phyloP scores from a whole-genome alignment of 2,113 vertebrate species.

The Sminthopsis crassicaudata region DNA sequence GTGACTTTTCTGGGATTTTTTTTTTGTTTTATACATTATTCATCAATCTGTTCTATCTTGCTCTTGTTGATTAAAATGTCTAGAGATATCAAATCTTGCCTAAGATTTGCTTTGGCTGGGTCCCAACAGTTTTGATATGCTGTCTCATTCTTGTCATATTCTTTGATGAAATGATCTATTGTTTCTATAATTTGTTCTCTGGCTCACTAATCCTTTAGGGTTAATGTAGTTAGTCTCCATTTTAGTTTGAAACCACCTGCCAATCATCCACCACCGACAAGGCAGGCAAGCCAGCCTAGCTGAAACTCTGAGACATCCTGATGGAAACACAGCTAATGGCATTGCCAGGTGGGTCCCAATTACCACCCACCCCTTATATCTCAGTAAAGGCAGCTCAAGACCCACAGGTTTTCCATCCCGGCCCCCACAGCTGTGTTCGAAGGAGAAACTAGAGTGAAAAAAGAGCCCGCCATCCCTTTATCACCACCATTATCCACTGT shows the following conservation, averaged over 20 bases:
- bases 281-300: neutral
- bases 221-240: neutral
- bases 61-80: neutral
- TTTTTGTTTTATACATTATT: neutral
- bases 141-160: neutral
- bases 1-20: neutral
- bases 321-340: neutral
- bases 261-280: neutral
- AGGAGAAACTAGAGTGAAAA: too few species aligned
- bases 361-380: too few species aligned
- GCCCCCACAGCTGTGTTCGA: too few species aligned
- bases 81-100: neutral
- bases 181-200: neutral
- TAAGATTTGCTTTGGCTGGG: neutral
- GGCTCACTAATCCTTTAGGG: neutral
- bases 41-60: neutral
- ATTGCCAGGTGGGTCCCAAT: too few species aligned
- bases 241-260: neutral
- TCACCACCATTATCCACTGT: too few species aligned
- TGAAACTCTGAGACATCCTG: neutral
- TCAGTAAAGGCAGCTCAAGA: too few species aligned
- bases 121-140: neutral
- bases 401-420: too few species aligned
- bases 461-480: too few species aligned
- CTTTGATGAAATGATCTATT: neutral